A percentile compares a stretch with the other conserved stretches of the same genome.
phyloP scores from a whole-genome alignment of 2,888 invertebrate species.

The Suillia variegata region DNA sequence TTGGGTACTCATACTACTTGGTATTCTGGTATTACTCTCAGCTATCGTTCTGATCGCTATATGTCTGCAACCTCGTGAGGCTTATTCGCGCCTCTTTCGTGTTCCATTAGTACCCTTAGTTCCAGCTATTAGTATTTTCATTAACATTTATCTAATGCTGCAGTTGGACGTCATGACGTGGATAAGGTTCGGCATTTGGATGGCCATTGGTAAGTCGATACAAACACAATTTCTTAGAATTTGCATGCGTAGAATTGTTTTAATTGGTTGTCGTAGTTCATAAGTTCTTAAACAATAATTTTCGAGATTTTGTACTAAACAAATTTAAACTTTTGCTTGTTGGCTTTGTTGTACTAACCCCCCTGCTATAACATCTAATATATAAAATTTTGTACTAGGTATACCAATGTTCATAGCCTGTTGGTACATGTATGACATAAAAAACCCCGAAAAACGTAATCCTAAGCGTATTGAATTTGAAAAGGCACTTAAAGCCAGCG shows the following conservation, averaged over 20 bases:
- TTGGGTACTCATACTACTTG: conserved; percentile 47
- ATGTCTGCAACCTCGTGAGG: conserved; percentile 54
- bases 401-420: conserved; percentile 53
- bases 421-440: conserved; percentile 50
- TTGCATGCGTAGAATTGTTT: conserved; percentile 16
- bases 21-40: conserved; percentile 39
- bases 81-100: conserved; percentile 61
- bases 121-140: conserved; percentile 80
- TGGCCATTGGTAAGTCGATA: conserved; percentile 71
- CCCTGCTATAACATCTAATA: neutral
- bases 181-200: conserved; percentile 83
- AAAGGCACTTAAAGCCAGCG: conserved; percentile 31
- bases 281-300: too few species aligned
- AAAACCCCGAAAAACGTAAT: conserved; percentile 42
- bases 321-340: conserved; percentile 19
- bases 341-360: conserved; percentile 22
- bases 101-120: conserved; percentile 84
- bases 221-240: neutral
- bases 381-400: conserved; percentile 40
- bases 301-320: too few species aligned
- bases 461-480: conserved; percentile 41
- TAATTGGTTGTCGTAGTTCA: neutral
- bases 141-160: conserved; percentile 85
- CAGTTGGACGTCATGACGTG: conserved; percentile 79
- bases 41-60: conserved; percentile 45